Conservation (phyloP, 2,888 invertebrate genomes). For the Drosophila sordidula region DNA sequence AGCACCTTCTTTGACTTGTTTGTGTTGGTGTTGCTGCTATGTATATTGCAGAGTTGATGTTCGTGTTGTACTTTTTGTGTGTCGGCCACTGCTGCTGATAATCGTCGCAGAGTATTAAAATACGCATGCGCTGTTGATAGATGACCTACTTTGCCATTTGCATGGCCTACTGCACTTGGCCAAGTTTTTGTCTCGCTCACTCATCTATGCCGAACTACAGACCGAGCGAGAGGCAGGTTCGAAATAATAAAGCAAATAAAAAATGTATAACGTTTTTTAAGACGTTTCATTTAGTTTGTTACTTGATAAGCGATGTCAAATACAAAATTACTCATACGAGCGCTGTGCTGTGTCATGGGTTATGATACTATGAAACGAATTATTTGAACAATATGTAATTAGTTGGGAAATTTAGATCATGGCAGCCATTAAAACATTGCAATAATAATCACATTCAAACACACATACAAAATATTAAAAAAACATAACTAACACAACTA, state of each 20-base stretch:
- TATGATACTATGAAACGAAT: slow-evolving; percentile 21
- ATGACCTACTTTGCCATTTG: slow-evolving; percentile 84
- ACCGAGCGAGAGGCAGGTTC: slow-evolving; percentile 30
- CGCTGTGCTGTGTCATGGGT: slow-evolving; percentile 21
- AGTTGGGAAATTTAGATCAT: slow-evolving; percentile 79
- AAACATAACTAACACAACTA: too few relatives aligned
- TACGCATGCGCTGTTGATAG: slow-evolving; percentile 63
- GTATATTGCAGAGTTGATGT: slow-evolving; percentile 30
- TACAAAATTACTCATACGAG: slow-evolving; percentile 52
- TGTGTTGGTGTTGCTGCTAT: slow-evolving; percentile 7
- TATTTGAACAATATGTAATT: slow-evolving; percentile 68
- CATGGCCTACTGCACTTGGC: slow-evolving; percentile 86
- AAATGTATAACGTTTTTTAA: slow-evolving; percentile 27
- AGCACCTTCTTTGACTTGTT: not conserved
- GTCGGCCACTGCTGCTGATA: slow-evolving; percentile 38
- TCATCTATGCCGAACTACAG: slow-evolving; percentile 14
- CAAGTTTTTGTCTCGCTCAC: slow-evolving; percentile 84
- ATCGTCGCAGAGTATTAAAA: slow-evolving; percentile 43
- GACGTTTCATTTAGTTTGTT: slow-evolving; percentile 25
- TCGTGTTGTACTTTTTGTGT: slow-evolving; percentile 19
- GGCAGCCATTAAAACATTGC: slow-evolving; percentile 76
- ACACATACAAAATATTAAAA: not conserved
- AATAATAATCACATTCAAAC: slow-evolving; percentile 39
- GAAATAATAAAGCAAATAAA: slow-evolving; percentile 32
- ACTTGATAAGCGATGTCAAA: slow-evolving; percentile 39